These are phyloP conservation scores for Oriolus oriolus DNA, from an alignment of 2,113 vertebrate species.

Conservation along the genomic window DNA sequence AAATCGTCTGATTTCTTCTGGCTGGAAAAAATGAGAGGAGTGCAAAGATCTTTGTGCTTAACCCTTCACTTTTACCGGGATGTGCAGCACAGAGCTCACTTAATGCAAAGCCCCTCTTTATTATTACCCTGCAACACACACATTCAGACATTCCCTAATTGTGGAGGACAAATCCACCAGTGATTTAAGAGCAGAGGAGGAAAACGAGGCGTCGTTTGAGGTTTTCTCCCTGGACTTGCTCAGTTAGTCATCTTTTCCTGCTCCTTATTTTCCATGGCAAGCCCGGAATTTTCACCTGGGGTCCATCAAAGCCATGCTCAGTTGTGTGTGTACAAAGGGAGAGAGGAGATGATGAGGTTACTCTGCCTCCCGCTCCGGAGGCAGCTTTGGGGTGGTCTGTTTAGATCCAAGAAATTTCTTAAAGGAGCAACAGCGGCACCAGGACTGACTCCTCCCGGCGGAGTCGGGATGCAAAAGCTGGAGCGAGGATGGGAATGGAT, in stretches of 20 bases:
- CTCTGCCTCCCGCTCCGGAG: neutral
- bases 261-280: slow-evolving; percentile 57
- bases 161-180: slow-evolving; percentile 2
- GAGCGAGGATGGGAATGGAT: neutral
- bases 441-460: neutral
- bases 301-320: slow-evolving; percentile 45
- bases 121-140: neutral
- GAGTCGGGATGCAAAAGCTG: neutral
- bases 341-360: slow-evolving; percentile 27
- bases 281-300: slow-evolving; percentile 23
- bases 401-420: neutral
- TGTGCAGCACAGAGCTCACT: neutral
- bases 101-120: neutral
- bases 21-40: neutral
- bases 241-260: slow-evolving; percentile 48
- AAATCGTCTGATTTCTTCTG: neutral
- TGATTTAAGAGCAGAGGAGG: neutral
- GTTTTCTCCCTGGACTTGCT: slow-evolving; percentile 12
- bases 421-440: neutral
- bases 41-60: neutral
- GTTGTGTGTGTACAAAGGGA: neutral
- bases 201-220: neutral
- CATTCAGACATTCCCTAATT: neutral
- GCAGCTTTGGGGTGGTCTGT: slow-evolving; percentile 35
- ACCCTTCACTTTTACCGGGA: neutral